A percentile compares a stretch with the other conserved stretches of the same genome.
Conservation (phyloP, 1,140 invertebrate species). For the Drosophila seguyi region DNA sequence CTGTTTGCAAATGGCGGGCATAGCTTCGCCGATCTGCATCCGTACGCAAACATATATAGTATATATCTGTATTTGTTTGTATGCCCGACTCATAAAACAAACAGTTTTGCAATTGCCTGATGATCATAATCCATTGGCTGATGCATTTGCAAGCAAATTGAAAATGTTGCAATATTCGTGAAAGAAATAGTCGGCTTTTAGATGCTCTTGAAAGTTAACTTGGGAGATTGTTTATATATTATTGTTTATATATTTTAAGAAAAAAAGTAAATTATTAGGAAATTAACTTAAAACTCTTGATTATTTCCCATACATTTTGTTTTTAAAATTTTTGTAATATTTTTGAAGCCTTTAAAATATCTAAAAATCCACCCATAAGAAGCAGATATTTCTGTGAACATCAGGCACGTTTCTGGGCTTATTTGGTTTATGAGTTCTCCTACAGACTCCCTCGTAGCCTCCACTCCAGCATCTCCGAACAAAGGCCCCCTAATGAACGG, state of each 20-base stretch:
- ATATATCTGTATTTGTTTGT: slow-evolving; percentile 29
- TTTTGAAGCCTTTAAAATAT: too few species aligned
- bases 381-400: background rate
- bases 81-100: slow-evolving; percentile 48
- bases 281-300: background rate
- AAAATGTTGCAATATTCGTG: slow-evolving; percentile 15
- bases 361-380: background rate
- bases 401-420: slow-evolving; percentile 14
- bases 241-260: too few species aligned
- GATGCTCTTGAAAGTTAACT: background rate
- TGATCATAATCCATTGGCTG: slow-evolving; percentile 47
- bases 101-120: slow-evolving; percentile 47
- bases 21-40: slow-evolving; percentile 33
- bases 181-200: background rate
- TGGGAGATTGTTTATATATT: too few species aligned
- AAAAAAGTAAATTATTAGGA: too few species aligned
- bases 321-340: background rate
- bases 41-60: slow-evolving; percentile 5
- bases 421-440: slow-evolving; percentile 8
- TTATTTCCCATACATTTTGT: too few species aligned
- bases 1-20: slow-evolving; percentile 38
- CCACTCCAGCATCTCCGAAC: slow-evolving; percentile 8
- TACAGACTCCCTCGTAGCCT: background rate
- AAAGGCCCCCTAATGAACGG: slow-evolving; percentile 28
- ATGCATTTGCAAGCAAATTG: slow-evolving; percentile 30